A percentile compares a stretch with the other conserved stretches of the same genome.
Evolutionary conservation across 2,797 vertebrate species (phyloP).

Genomic region (Xyrichtys novacula): DNA sequence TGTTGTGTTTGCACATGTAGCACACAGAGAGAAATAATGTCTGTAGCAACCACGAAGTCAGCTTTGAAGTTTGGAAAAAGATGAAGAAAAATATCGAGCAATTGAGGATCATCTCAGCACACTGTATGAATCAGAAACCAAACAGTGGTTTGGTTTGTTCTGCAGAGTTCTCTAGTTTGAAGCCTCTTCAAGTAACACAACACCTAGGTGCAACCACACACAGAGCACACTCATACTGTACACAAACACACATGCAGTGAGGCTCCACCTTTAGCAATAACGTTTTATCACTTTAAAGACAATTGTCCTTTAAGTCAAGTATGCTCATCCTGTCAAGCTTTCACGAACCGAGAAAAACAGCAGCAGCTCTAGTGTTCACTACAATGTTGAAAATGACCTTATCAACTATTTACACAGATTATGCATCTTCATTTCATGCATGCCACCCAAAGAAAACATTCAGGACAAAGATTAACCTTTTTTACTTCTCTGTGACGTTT

Average conservation of each 20-base stretch:
- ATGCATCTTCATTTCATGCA: constrained; percentile 23
- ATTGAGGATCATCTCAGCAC: not conserved
- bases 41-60: not conserved
- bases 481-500: constrained; percentile 33
- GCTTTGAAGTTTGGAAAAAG: constrained; percentile 13
- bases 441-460: constrained; percentile 12
- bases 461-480: constrained; percentile 33
- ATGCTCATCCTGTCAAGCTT: too few relatives aligned
- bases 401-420: constrained; percentile 17
- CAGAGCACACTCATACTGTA: constrained; percentile 27
- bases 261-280: not conserved
- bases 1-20: constrained; percentile 31
- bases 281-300: not conserved
- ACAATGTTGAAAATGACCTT: not conserved
- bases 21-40: not conserved
- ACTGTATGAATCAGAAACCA: not conserved
- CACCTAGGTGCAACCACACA: constrained; percentile 71
- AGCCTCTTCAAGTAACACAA: constrained; percentile 66
- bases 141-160: not conserved
- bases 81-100: not conserved
- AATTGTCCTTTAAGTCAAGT: not conserved
- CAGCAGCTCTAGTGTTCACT: not conserved
- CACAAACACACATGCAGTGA: constrained; percentile 16
- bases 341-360: constrained; percentile 11
- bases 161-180: constrained; percentile 19